These are phyloP conservation scores for mouse (Mus musculus) DNA, from an alignment of 2,113 vertebrate species.

Conservation along the genomic window DNA sequence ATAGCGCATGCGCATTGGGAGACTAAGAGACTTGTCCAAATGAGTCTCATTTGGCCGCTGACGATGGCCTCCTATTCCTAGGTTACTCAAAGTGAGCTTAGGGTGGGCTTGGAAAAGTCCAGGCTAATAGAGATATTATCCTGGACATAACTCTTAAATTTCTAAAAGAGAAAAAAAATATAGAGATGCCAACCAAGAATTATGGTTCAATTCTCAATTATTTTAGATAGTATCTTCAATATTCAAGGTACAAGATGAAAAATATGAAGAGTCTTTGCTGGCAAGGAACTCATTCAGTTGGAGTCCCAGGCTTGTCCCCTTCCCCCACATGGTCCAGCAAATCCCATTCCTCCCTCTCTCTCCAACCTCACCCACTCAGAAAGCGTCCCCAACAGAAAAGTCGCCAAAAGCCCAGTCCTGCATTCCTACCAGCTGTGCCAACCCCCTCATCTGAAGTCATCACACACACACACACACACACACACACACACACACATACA, in stretches of 20 bases:
- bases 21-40: neutral
- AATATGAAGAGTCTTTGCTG: neutral
- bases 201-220: neutral
- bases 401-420: too few relatives aligned
- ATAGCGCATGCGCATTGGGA: neutral
- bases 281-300: neutral
- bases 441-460: too few relatives aligned
- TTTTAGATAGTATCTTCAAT: slow-evolving; percentile 15
- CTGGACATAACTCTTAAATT: neutral
- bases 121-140: neutral
- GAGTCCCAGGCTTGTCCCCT: too few relatives aligned
- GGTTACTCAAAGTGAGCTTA: neutral
- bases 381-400: too few relatives aligned
- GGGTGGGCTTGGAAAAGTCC: neutral
- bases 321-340: too few relatives aligned
- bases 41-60: neutral
- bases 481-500: too few relatives aligned
- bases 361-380: too few relatives aligned
- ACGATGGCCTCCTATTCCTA: neutral
- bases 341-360: too few relatives aligned
- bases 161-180: neutral
- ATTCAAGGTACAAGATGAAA: neutral
- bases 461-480: too few relatives aligned
- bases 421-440: too few relatives aligned
- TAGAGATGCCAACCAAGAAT: neutral